Conservation (phyloP, 2,797 vertebrate species). For the Spheniscus humboldti region DNA sequence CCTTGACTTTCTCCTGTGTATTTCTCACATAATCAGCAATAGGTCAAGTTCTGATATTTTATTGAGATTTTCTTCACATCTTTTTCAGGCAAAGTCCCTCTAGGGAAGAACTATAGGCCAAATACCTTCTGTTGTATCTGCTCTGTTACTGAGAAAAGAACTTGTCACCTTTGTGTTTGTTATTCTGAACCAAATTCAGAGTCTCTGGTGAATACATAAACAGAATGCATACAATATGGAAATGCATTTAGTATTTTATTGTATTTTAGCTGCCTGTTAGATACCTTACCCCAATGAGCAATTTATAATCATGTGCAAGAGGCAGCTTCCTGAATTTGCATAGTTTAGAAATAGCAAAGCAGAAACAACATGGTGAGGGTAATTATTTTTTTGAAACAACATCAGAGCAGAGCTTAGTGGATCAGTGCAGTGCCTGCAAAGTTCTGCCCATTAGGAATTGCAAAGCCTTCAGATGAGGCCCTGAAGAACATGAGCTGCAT, state of each 20-base stretch:
- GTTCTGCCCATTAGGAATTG: neutral
- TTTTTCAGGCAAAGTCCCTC: neutral
- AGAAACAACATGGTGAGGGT: neutral
- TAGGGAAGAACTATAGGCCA: neutral
- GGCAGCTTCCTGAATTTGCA: neutral
- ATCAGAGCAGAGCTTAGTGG: neutral
- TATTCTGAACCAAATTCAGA: neutral
- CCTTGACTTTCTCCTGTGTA: neutral
- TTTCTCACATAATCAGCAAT: neutral
- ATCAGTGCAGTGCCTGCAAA: neutral
- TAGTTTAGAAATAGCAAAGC: neutral
- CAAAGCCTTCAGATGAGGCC: neutral
- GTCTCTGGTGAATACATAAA: neutral
- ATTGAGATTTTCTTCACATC: neutral
- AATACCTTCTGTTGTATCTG: neutral
- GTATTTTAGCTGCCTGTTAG: neutral
- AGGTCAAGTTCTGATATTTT: neutral
- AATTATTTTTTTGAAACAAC: neutral
- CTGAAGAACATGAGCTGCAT: neutral
- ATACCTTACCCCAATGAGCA: neutral
- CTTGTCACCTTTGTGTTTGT: neutral
- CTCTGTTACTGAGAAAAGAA: neutral
- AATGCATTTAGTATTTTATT: neutral
- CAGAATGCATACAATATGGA: neutral
- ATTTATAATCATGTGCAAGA: neutral